Base-by-base conservation (phyloP, 2,888 invertebrate genomes). In the Scaptomyza polygonia region DNA sequence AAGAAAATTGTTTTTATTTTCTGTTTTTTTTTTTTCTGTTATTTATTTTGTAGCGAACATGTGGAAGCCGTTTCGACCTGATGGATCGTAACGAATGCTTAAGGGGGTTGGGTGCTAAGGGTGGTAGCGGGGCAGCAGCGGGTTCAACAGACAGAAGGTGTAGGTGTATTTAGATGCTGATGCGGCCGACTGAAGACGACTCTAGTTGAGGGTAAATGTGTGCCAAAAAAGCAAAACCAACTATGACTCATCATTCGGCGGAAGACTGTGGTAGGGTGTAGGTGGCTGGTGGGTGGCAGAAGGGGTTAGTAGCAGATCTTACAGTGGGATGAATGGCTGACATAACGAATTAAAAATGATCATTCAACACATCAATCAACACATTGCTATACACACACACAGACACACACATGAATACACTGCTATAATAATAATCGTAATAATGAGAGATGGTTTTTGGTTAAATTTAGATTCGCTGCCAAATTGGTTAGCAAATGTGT, bases 331-430 rank as follows among this genome's bases (percentile, higher is more conserved):
- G 65, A 59, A 72, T 62, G 68, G 62, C 53, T 57, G 47, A 48
- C 64, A 65, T 55, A 83, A 81, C 66, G 72, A 86, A 86, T 79
- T 68, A 64, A 83, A 83, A 83, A 88, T 80, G 70, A 86, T 83
- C 80, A 71, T 86, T 88, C 88, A 88, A 68, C 86, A 82, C 80
- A 83, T 83, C 83, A 86, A 86, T 87, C 83, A 83, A 70, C 88
- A 74, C 72, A 74, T 73, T 78, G 79, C 49, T 25, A 57, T 18
- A 54, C 30, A 53, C 18, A 51, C 43, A 52, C 5, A 18, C 25
- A 34, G 16, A 8, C 36, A 16, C 30, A 61, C 52, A 16, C 14
- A 34, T 14, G 36, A 12, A 51, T 25, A 45, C 36, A n/a, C 43
- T 36, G 39, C 27, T 47, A 36, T 29, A 53, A 57, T 53, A 71